Base-by-base conservation (phyloP, 2,113 vertebrate genomes). In the Takifugu bimaculatus region DNA sequence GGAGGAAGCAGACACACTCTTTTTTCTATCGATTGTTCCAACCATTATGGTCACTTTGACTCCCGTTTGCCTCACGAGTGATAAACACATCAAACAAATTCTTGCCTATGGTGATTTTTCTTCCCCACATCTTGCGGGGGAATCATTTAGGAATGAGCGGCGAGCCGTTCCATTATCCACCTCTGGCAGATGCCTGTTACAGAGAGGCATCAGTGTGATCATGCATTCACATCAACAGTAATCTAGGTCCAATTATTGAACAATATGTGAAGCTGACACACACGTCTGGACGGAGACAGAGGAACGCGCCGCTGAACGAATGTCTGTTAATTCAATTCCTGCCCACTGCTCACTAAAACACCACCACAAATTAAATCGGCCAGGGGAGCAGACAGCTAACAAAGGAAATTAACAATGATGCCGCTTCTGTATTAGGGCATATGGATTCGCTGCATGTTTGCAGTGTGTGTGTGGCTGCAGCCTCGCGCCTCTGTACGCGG, bases 321-420 rank as follows among this genome's bases (percentile, higher is more conserved):
- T 55, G 81, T 72, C 83, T 62, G 82, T 75, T 87, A 90, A 92
- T 92, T 91, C 84, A 89, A 92, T 92, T 90, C 88, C 68, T 60
- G 26, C 71, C 68, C 63, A 56, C 44, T 51, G 65, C 77, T 81
- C 72, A 53, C 87, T 87, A 87, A 92, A 91, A 91, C 88, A 88
- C 84, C 83, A 78, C 75, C 86, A 77, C 89, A 91, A 92, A 92
- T 92, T 89, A 91, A 91, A 92, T 91, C 85, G 85, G 79, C 85
- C 81, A 57, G 76, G 79, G 75, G 82, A 88, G 87, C 87, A 88
- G 87, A 75, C 82, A 50, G 76, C 88, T 88, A 91, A 92, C 89
- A 88, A 91, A 91, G 78, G 74, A 88, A 92, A 91, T 92, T 91
- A 92, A 89, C 88, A 89, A 90, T 74, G 89, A 90, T 86, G 88